These are phyloP conservation scores for Castor canadensis DNA, from an alignment of 2,113 vertebrate genomes.

Conservation along the genomic window DNA sequence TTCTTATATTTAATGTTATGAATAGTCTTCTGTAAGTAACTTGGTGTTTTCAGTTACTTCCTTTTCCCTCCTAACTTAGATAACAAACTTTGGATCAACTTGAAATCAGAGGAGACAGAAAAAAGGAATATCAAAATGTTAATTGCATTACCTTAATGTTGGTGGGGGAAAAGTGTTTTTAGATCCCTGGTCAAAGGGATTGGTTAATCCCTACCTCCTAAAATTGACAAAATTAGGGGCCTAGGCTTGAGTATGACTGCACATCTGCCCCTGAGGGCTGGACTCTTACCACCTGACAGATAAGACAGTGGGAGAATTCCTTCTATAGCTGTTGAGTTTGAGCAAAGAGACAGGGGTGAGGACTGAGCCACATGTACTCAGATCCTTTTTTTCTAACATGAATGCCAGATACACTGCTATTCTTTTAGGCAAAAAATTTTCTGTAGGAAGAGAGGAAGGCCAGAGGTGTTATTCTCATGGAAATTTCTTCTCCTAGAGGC, in stretches of 20 bases:
- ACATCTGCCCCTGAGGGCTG: too few relatives aligned
- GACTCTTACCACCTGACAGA: background rate
- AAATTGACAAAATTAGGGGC: background rate
- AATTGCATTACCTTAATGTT: background rate
- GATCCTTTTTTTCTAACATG: background rate
- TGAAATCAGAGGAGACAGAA: background rate
- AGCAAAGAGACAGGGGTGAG: background rate
- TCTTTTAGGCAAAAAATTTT: background rate
- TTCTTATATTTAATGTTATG: background rate
- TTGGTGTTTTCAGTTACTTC: background rate
- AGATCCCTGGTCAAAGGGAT: background rate
- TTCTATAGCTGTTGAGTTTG: background rate
- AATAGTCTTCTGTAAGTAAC: background rate
- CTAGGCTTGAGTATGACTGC: background rate
- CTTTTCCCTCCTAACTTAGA: background rate
- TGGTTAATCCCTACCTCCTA: background rate
- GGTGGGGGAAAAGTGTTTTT: background rate
- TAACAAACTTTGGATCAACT: background rate
- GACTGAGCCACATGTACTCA: background rate
- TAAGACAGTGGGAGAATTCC: background rate
- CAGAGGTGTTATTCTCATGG: background rate
- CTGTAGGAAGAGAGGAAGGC: background rate
- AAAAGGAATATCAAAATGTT: background rate
- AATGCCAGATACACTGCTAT: background rate
- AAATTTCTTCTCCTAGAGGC: background rate